Conservation (phyloP, 2,888 invertebrate genomes). For the Polylopha cassiicola region DNA sequence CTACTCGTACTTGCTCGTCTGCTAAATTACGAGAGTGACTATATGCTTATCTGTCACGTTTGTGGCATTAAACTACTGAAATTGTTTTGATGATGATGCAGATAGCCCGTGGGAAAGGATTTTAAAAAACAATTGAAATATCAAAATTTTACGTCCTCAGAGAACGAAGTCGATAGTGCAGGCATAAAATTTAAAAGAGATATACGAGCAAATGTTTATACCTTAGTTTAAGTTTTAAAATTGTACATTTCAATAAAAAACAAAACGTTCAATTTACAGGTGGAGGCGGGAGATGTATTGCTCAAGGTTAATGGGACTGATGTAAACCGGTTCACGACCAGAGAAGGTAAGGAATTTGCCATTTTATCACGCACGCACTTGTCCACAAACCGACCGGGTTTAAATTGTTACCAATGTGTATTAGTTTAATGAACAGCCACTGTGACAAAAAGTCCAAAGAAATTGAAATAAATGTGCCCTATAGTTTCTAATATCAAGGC, state of each 20-base stretch:
- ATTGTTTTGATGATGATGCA: too few relatives aligned
- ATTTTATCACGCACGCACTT: constrained; percentile 54
- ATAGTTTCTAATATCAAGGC: neutral
- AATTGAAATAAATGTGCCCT: constrained; percentile 15
- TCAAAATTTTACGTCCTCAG: too few relatives aligned
- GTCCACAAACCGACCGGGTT: constrained; percentile 31
- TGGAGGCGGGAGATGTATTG: constrained; percentile 95
- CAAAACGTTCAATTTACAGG: constrained; percentile 79
- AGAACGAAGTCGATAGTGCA: too few relatives aligned
- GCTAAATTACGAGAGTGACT: too few relatives aligned
- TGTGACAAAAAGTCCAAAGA: constrained; percentile 32
- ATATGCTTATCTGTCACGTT: too few relatives aligned
- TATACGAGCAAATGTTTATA: too few relatives aligned
- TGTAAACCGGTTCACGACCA: constrained; percentile 93
- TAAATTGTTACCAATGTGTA: constrained; percentile 31
- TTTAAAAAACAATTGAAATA: too few relatives aligned
- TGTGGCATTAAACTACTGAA: too few relatives aligned
- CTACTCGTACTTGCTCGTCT: too few relatives aligned
- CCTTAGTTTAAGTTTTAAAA: too few relatives aligned
- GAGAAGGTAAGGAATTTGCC: constrained; percentile 86
- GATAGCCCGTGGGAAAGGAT: too few relatives aligned
- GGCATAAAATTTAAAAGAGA: too few relatives aligned
- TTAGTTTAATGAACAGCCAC: constrained; percentile 38
- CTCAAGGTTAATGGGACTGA: constrained; percentile 95
- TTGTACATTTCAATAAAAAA: constrained; percentile 7